These are phyloP conservation scores for Nothobranchius furzeri DNA, from an alignment of 2,113 vertebrate species.

Conservation along the genomic window DNA sequence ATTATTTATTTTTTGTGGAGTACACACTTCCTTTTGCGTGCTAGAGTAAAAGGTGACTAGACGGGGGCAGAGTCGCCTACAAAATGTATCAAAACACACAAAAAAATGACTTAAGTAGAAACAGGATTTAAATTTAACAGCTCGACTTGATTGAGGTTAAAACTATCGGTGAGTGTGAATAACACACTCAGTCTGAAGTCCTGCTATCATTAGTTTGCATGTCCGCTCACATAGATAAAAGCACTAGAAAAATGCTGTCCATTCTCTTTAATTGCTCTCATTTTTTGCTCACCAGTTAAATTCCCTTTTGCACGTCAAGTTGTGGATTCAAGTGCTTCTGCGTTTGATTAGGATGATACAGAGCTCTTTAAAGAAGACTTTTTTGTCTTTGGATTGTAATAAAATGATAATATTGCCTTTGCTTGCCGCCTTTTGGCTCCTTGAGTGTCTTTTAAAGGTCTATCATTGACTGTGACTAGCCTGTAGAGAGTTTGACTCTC, in stretches of 20 bases:
- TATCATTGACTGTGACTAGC: slow-evolving; percentile 49
- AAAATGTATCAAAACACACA: slow-evolving; percentile 28
- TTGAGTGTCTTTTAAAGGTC: slow-evolving; percentile 43
- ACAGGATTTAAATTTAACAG: slow-evolving; percentile 13
- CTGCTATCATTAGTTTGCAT: slow-evolving; percentile 6
- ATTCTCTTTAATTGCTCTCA: slow-evolving; percentile 24
- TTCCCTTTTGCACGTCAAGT: slow-evolving; percentile 6
- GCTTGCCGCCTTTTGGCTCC: slow-evolving; percentile 35
- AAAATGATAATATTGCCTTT: slow-evolving; percentile 37
- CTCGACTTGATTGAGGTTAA: slow-evolving; percentile 20
- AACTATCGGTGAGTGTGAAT: slow-evolving; percentile 9
- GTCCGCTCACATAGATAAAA: neutral
- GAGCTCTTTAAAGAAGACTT: slow-evolving; percentile 9
- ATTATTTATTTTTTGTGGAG: slow-evolving; percentile 13
- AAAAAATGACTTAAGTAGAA: slow-evolving; percentile 6
- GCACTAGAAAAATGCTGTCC: slow-evolving; percentile 4
- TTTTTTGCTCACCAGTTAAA: neutral
- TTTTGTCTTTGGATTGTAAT: slow-evolving; percentile 26
- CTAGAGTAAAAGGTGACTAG: slow-evolving; percentile 40
- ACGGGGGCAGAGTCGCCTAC: slow-evolving; percentile 29
- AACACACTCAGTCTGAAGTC: slow-evolving; percentile 1
- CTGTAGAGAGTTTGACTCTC: slow-evolving; percentile 46
- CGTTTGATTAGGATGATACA: slow-evolving; percentile 8
- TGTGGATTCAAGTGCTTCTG: slow-evolving; percentile 27
- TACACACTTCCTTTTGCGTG: slow-evolving; percentile 36